Conservation (phyloP, 2,888 invertebrate species). For the Ennomos quercinarius region DNA sequence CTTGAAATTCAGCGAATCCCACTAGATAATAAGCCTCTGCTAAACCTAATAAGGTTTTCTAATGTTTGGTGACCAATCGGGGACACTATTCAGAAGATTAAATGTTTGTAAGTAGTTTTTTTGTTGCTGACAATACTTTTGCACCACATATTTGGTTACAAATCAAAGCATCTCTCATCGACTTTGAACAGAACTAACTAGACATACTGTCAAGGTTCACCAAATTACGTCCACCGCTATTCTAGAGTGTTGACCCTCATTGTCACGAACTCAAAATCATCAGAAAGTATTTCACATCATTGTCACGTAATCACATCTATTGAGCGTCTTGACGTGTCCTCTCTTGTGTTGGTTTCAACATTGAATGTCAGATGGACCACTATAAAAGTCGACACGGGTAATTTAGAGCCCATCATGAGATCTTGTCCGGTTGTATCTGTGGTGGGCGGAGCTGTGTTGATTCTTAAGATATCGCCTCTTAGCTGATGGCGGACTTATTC, state of each 20-base stretch:
- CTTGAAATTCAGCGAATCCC: too few species aligned
- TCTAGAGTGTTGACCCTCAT: slow-evolving; percentile 18
- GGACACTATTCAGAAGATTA: too few species aligned
- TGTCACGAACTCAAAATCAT: slow-evolving; percentile 19
- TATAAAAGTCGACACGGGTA: slow-evolving; percentile 70
- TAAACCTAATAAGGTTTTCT: too few species aligned
- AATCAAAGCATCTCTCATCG: slow-evolving; percentile 8
- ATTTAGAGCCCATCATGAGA: slow-evolving; percentile 70
- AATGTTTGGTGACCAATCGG: too few species aligned
- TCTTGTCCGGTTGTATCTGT: slow-evolving; percentile 62
- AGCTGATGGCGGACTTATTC: slow-evolving; percentile 52
- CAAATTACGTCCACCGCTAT: slow-evolving; percentile 8
- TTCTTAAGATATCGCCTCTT: slow-evolving; percentile 66
- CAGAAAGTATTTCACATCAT: slow-evolving; percentile 34
- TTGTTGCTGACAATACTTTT: background rate
- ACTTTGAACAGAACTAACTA: slow-evolving; percentile 16
- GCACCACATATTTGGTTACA: background rate
- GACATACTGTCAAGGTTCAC: slow-evolving; percentile 13
- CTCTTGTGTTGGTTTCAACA: slow-evolving; percentile 56
- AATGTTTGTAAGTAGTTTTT: background rate
- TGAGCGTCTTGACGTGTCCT: slow-evolving; percentile 54
- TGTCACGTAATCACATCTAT: slow-evolving; percentile 59
- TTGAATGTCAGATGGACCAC: slow-evolving; percentile 70
- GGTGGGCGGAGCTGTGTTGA: slow-evolving; percentile 72
- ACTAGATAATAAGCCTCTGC: too few species aligned